Conservation (phyloP, 1,140 invertebrate genomes). For the Euwallacea similis region DNA sequence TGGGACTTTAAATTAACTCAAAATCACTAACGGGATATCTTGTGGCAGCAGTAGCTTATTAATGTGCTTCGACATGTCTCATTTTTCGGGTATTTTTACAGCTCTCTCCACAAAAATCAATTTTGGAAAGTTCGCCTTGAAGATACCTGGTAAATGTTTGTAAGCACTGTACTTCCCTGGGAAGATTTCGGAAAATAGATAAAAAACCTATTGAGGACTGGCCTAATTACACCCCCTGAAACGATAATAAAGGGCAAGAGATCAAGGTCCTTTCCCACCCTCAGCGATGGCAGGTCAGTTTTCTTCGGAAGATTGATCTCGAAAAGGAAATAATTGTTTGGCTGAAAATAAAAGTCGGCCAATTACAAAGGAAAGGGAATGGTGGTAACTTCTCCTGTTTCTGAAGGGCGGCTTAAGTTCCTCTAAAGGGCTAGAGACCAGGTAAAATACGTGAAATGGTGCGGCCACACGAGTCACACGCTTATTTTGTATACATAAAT, state of each 20-base stretch:
- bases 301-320: constrained; percentile 2
- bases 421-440: constrained; percentile 7
- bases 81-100: no score
- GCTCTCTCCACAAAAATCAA: no score
- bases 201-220: background rate
- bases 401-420: background rate
- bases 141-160: no score
- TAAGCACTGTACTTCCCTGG: no score
- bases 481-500: constrained; percentile 8
- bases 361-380: constrained; percentile 23
- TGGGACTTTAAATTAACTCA: constrained; percentile 17
- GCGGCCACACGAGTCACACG: constrained; percentile 21
- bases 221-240: constrained; percentile 11
- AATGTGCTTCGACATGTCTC: background rate
- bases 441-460: constrained; percentile 7
- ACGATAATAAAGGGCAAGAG: background rate
- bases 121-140: no score
- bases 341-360: constrained; percentile 24
- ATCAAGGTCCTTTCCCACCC: constrained; percentile 24
- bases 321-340: constrained; percentile 13
- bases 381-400: constrained; percentile 10
- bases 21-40: constrained; percentile 18
- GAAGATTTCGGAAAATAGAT: background rate
- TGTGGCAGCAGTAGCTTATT: constrained; percentile 3
- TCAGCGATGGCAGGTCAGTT: constrained; percentile 15